Evolutionary conservation across 2,888 invertebrate genomes (phyloP), one percentile per base, ranked within the genome.

Genomic region (Platycheirus albimanus): DNA sequence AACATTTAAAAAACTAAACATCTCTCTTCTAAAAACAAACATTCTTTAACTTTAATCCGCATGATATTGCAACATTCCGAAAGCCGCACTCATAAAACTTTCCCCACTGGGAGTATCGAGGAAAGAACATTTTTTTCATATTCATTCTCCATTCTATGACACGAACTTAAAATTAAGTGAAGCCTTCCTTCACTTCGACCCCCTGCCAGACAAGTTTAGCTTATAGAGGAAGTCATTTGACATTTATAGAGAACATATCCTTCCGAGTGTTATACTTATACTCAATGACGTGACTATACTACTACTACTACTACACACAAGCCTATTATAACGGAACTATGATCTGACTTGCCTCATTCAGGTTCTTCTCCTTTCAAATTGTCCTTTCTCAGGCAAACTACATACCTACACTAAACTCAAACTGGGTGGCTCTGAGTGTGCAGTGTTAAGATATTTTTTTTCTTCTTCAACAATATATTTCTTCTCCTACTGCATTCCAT

Each of bases 221-320:
- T 63, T 63, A 76, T 47, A 43, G 24, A 81, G 81, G 81, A 81
- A 81, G 67, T 77, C 81, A 81, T 81, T 81, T 77, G 81, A 71
- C 71, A 77, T 77, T 77, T 71, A 77, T 76, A 71, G 61, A 20
- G 54, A 43, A 71, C n/a, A 61, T 70, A 81, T 81, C 81, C 81
- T 81, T 81, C 76, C 71, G 76, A 76, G 45, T 76, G 66, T 45
- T 45, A 58, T 70, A 52, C 11, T 45, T 45, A 58, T 70, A 52
- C 11, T 61, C 52, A 49, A 67, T 43, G 61, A 45, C 45, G 30
- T 45, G 45, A 45, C 17, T 45, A 17, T 45, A 17, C 41, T 61
- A 36, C 36, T 6, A 51, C 58, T n/a, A n/a, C n/a, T n/a, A 36
- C 17, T 41, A 64, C 64, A 61, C 47, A 64, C 67, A 52, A 56